Percentiles rank a stretch among this genome's conserved stretches.
Evolutionary conservation across 2,888 invertebrate genomes (phyloP).

Genomic region (Microchrysa polita): DNA sequence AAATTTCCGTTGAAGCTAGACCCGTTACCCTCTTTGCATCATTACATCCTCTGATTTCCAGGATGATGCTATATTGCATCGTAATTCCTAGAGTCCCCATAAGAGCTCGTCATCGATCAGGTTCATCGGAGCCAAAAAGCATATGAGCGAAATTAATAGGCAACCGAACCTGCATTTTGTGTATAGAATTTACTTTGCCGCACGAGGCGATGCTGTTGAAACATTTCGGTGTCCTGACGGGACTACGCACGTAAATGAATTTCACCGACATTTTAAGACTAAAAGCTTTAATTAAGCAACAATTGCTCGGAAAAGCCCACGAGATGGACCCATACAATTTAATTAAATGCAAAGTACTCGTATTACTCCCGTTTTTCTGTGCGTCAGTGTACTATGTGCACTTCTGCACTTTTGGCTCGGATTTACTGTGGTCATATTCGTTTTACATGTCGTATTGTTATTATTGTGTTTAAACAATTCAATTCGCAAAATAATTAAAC

Average conservation of each 20-base stretch:
- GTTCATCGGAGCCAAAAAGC: not conserved
- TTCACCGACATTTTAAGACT: slow-evolving; percentile 42
- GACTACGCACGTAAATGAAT: slow-evolving; percentile 45
- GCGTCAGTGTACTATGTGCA: no score
- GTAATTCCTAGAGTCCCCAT: slow-evolving; percentile 3
- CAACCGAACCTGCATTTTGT: not conserved
- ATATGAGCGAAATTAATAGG: not conserved
- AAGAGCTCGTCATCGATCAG: not conserved
- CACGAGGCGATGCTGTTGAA: not conserved
- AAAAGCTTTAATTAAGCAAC: slow-evolving; percentile 48
- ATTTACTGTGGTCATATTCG: not conserved
- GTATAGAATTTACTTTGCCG: not conserved
- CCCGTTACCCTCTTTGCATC: not conserved
- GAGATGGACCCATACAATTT: slow-evolving; percentile 28
- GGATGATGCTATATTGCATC: slow-evolving; percentile 5
- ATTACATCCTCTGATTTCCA: not conserved
- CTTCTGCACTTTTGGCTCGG: not conserved
- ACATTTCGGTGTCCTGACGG: slow-evolving; percentile 13
- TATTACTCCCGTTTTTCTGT: not conserved
- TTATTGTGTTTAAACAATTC: slow-evolving; percentile 5
- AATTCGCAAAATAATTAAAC: slow-evolving; percentile 7
- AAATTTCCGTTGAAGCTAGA: not conserved
- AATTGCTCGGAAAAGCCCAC: slow-evolving; percentile 42
- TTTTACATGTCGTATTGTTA: not conserved
- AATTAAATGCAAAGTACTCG: slow-evolving; percentile 29